Evolutionary conservation across 2,113 vertebrate species (phyloP).

Genomic region (Limanda limanda): DNA sequence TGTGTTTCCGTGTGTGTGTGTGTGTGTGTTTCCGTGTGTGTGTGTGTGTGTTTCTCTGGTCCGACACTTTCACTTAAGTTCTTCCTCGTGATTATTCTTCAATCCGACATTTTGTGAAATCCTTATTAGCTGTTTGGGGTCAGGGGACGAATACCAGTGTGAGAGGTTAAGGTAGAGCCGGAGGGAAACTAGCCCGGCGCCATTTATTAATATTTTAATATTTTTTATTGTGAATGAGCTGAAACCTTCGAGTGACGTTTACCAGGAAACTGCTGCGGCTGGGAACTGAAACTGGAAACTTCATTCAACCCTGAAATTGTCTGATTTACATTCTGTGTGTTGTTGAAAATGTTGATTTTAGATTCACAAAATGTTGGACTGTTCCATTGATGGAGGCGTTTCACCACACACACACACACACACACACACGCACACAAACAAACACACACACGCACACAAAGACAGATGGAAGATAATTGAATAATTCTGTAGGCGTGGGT

Average conservation of each 20-base stretch:
- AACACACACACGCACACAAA: conserved; percentile 24
- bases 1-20: conserved; percentile 8
- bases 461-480: conserved; percentile 54
- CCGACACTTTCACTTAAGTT: conserved; percentile 30
- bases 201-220: neutral
- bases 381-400: conserved; percentile 2
- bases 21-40: conserved; percentile 15
- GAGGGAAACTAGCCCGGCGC: neutral
- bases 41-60: conserved; percentile 9
- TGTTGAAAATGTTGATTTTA: too few relatives aligned
- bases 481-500: conserved; percentile 42
- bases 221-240: too few relatives aligned
- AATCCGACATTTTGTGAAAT: neutral
- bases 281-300: too few relatives aligned
- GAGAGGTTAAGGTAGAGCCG: neutral
- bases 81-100: conserved; percentile 24
- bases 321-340: too few relatives aligned
- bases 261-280: too few relatives aligned
- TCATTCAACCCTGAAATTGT: too few relatives aligned
- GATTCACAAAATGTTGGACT: neutral
- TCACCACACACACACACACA: conserved; percentile 12
- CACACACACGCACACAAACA: conserved; percentile 21
- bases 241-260: too few relatives aligned
- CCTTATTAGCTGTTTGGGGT: neutral
- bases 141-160: neutral